Evolutionary conservation across 2,113 vertebrate species (phyloP).

Genomic region (Alouatta palliata): DNA sequence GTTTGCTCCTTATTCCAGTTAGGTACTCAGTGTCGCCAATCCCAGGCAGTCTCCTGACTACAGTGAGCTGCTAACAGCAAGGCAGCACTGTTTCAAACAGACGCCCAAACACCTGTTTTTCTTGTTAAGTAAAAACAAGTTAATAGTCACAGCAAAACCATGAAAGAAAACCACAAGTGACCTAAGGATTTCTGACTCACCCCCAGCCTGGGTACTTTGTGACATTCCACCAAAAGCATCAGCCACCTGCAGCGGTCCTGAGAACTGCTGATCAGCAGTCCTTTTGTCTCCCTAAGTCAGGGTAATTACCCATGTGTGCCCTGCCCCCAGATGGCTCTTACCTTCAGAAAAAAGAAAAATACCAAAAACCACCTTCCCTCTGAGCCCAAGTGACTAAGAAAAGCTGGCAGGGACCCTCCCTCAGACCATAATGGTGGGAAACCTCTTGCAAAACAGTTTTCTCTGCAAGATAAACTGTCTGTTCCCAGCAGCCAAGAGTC

Average conservation of each 20-base stretch:
- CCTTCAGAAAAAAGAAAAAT: constrained; percentile 65
- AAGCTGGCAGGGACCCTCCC: constrained; percentile 79
- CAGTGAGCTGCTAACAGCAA: neutral
- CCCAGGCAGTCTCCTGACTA: neutral
- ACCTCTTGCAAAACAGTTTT: constrained; percentile 80
- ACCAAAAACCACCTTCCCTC: constrained; percentile 62
- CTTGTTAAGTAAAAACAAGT: constrained; percentile 83
- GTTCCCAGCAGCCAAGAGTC: constrained; percentile 70
- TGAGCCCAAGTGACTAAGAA: constrained; percentile 79
- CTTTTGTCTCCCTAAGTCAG: constrained; percentile 73
- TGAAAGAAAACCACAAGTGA: constrained; percentile 89
- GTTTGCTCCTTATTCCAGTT: neutral
- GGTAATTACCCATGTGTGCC: constrained; percentile 70
- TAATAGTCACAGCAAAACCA: constrained; percentile 87
- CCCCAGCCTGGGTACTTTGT: constrained; percentile 65
- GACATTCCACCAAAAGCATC: constrained; percentile 81
- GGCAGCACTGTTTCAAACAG: constrained; percentile 58
- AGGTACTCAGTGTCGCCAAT: neutral
- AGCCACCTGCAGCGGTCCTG: constrained; percentile 81
- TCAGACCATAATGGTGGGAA: constrained; percentile 79
- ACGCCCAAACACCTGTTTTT: constrained; percentile 84
- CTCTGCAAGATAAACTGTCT: constrained; percentile 69
- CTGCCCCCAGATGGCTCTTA: constrained; percentile 78
- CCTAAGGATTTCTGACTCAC: constrained; percentile 87
- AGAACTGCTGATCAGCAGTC: constrained; percentile 73